These are phyloP conservation scores for Zoanthus sansibaricus DNA, from an alignment of 92 coral and sea anemone genomes.

Conservation along the genomic window DNA sequence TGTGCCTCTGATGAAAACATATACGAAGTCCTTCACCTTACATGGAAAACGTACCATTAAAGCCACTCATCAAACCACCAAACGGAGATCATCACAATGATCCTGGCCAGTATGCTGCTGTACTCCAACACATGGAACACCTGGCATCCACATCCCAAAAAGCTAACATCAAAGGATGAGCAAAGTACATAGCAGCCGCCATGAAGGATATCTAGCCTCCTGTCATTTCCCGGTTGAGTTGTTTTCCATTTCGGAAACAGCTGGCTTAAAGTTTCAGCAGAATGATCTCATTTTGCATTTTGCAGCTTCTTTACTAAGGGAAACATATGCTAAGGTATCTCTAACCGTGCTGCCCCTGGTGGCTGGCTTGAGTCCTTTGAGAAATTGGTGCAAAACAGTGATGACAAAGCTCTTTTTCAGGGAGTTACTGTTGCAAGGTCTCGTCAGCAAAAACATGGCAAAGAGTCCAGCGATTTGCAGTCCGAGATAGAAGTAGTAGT, in stretches of 20 bases:
- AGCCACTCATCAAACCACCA: slow-evolving; percentile 19
- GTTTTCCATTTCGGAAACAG: slow-evolving; percentile 31
- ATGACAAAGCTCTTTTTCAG: slow-evolving; percentile 20
- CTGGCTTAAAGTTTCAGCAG: slow-evolving; percentile 45
- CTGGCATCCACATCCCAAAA: slow-evolving; percentile 44
- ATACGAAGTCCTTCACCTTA: slow-evolving; percentile 7
- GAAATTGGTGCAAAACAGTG: neutral
- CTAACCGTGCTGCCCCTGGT: slow-evolving; percentile 10
- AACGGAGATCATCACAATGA: slow-evolving; percentile 15
- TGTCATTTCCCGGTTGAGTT: slow-evolving; percentile 60
- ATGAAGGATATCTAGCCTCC: slow-evolving; percentile 57
- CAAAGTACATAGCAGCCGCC: slow-evolving; percentile 44
- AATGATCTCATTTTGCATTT: slow-evolving; percentile 50
- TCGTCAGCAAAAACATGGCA: slow-evolving; percentile 6
- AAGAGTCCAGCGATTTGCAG: slow-evolving; percentile 2
- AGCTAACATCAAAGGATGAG: slow-evolving; percentile 56
- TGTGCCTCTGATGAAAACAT: slow-evolving; percentile 1
- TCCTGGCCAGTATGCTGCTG: slow-evolving; percentile 58
- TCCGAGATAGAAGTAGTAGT: slow-evolving; percentile 3
- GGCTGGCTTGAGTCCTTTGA: slow-evolving; percentile 3
- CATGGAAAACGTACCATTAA: neutral
- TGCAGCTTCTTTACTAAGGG: slow-evolving; percentile 55
- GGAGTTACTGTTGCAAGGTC: slow-evolving; percentile 22
- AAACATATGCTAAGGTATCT: slow-evolving; percentile 46
- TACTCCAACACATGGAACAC: slow-evolving; percentile 55